A percentile compares a stretch with the other conserved stretches of the same genome.
Conservation (phyloP, 2,888 invertebrate species). For the Lymantria monacha region DNA sequence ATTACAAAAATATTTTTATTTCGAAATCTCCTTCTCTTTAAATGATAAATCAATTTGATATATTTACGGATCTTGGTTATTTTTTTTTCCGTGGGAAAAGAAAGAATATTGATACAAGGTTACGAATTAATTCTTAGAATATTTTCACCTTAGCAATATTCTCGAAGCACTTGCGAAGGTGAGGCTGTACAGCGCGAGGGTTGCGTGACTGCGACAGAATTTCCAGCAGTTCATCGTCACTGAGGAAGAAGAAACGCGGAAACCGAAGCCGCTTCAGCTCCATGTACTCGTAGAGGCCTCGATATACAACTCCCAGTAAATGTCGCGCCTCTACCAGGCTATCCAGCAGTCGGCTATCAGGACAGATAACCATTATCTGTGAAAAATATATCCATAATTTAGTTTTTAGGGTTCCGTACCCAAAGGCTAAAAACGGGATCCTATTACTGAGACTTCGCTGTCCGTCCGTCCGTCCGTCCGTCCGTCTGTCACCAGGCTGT, state of each 20-base stretch:
- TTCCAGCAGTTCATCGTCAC: slow-evolving; percentile 91
- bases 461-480: too few relatives aligned
- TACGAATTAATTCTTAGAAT: too few relatives aligned
- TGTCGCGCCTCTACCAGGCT: slow-evolving; percentile 86
- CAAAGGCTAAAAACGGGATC: neutral
- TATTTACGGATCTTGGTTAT: too few relatives aligned
- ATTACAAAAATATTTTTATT: too few relatives aligned
- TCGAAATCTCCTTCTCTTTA: too few relatives aligned
- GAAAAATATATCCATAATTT: neutral
- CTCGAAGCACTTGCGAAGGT: slow-evolving; percentile 92
- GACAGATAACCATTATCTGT: slow-evolving; percentile 85
- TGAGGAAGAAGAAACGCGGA: slow-evolving; percentile 90
- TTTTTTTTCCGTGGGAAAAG: too few relatives aligned
- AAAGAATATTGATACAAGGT: too few relatives aligned
- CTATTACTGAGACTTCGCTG: too few relatives aligned
- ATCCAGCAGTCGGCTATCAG: slow-evolving; percentile 85
- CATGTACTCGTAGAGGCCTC: slow-evolving; percentile 89
- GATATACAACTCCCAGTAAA: slow-evolving; percentile 87
- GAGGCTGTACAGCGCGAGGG: slow-evolving; percentile 89
- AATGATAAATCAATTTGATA: too few relatives aligned
- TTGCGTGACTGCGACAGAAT: slow-evolving; percentile 91
- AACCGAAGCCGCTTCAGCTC: slow-evolving; percentile 89
- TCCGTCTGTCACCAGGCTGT: too few relatives aligned
- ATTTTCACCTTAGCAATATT: slow-evolving; percentile 84
- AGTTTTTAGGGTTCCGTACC: neutral